phyloP scores from a whole-genome alignment of 1,140 invertebrate genomes.

The Solenopsis fugax region DNA sequence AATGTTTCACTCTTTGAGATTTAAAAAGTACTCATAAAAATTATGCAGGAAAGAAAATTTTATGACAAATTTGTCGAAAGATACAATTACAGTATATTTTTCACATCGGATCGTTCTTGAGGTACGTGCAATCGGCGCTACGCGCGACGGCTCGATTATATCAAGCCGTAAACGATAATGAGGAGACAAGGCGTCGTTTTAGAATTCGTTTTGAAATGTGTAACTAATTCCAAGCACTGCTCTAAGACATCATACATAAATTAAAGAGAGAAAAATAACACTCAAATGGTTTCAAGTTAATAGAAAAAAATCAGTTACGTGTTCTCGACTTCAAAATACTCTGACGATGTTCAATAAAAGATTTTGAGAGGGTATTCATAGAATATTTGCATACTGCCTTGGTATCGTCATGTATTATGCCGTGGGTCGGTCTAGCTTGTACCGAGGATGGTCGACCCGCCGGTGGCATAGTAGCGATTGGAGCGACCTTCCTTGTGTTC shows the following conservation, averaged over 20 bases:
- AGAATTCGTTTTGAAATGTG: too few species aligned
- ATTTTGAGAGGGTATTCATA: background rate
- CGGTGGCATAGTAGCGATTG: slow-evolving; percentile 80
- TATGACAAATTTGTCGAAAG: too few species aligned
- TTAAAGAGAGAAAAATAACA: background rate
- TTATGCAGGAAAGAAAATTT: too few species aligned
- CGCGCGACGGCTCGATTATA: too few species aligned
- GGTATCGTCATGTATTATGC: slow-evolving; percentile 82
- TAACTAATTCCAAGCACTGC: too few species aligned
- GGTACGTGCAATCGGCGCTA: too few species aligned
- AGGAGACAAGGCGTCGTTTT: too few species aligned
- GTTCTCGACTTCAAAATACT: background rate
- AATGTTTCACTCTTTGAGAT: too few species aligned
- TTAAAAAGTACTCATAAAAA: too few species aligned
- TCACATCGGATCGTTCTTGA: too few species aligned
- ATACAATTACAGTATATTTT: too few species aligned
- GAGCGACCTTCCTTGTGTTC: slow-evolving; percentile 91
- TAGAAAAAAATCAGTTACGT: background rate
- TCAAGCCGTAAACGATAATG: too few species aligned
- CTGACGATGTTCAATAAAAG: background rate
- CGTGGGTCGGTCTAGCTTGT: slow-evolving; percentile 83
- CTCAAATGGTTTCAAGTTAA: background rate
- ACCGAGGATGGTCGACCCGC: slow-evolving; percentile 85
- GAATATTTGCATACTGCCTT: slow-evolving; percentile 79
- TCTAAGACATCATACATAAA: background rate